phyloP scores from a whole-genome alignment of 1,140 invertebrate genomes.

The Phymorhynchus buccinoides region DNA sequence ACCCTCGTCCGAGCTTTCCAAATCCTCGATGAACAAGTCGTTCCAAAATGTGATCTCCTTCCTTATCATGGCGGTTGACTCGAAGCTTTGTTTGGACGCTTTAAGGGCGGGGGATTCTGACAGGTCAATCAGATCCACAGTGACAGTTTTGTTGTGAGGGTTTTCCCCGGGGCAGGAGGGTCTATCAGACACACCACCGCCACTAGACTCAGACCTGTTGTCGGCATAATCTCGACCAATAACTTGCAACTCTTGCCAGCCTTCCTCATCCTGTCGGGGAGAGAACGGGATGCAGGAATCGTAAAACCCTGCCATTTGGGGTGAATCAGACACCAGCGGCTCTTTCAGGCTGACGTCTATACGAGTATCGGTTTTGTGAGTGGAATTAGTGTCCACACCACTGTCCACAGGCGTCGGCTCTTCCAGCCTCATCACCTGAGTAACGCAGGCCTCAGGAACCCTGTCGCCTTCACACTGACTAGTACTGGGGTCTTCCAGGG shows the following conservation, averaged over 20 bases:
- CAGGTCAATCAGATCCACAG: neutral
- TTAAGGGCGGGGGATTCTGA: constrained; percentile 1
- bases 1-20: neutral
- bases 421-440: neutral
- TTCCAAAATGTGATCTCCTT: neutral
- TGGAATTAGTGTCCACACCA: neutral
- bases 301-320: neutral
- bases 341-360: constrained; percentile 5
- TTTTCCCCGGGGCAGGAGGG: neutral
- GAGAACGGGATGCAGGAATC: neutral
- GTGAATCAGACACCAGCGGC: neutral
- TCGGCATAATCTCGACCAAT: neutral
- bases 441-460: neutral
- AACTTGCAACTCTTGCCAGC: neutral
- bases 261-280: neutral
- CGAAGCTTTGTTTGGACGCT: neutral
- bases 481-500: neutral
- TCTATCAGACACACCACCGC: neutral
- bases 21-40: constrained; percentile 23
- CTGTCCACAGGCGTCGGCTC: neutral
- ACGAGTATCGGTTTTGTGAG: neutral
- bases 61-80: neutral
- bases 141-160: neutral
- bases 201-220: neutral
- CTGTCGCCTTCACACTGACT: neutral